Evolutionary conservation across 2,113 vertebrate genomes (phyloP).

Genomic region (Panthera tigris): DNA sequence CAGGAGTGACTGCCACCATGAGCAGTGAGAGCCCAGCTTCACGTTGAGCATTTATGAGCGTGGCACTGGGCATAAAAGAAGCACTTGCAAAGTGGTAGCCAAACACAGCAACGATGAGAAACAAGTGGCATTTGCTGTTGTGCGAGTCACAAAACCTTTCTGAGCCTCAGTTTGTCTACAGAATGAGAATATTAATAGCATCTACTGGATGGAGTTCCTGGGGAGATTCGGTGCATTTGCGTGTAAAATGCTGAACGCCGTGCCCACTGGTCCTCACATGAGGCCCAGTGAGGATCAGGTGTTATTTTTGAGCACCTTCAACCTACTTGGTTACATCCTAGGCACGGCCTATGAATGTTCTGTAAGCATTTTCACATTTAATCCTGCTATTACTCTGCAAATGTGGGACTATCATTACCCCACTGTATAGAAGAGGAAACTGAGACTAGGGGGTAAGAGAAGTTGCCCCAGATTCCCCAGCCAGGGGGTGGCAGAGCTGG

Average conservation of each 20-base stretch:
- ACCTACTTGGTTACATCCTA: neutral
- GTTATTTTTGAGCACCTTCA: neutral
- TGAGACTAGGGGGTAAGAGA: neutral
- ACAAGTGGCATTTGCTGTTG: neutral
- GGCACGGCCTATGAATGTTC: neutral
- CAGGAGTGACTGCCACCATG: neutral
- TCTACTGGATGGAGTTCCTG: neutral
- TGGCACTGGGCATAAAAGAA: neutral
- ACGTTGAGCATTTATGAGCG: neutral
- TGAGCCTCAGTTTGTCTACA: neutral
- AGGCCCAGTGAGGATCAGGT: neutral
- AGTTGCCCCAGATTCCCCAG: neutral
- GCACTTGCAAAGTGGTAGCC: neutral
- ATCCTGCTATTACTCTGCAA: neutral
- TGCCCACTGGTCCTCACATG: accelerated
- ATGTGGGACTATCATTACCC: neutral
- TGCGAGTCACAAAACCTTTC: neutral
- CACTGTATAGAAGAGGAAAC: neutral
- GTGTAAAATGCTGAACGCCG: neutral
- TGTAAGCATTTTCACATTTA: neutral
- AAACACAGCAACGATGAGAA: neutral
- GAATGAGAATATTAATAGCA: neutral
- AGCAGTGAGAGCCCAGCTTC: neutral
- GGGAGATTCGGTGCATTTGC: no score
- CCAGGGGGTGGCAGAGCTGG: neutral